These are phyloP conservation scores for Junco hyemalis DNA, from an alignment of 2,113 vertebrate genomes.

Conservation along the genomic window DNA sequence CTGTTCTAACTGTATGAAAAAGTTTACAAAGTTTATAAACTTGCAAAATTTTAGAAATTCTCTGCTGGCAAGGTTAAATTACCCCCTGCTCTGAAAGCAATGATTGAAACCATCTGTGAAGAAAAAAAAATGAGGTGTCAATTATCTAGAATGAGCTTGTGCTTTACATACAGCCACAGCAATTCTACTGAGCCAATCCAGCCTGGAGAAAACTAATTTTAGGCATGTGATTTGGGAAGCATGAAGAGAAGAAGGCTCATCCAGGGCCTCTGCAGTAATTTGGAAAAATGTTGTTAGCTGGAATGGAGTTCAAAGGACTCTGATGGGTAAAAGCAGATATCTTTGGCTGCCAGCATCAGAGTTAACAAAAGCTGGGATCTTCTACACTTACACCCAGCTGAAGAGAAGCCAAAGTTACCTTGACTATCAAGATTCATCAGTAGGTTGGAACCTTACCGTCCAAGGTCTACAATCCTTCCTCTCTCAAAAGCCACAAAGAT, in stretches of 20 bases:
- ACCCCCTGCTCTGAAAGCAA: not conserved
- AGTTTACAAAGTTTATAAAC: not conserved
- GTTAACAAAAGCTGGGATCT: not conserved
- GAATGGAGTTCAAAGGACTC: not conserved
- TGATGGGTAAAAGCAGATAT: not conserved
- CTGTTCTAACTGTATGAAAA: not conserved
- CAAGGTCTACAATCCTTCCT: not conserved
- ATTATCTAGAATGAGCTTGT: not conserved
- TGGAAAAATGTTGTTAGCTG: not conserved
- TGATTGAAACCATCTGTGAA: not conserved
- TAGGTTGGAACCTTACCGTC: not conserved
- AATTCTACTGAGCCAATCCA: not conserved
- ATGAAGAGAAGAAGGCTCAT: not conserved
- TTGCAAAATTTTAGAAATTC: not conserved
- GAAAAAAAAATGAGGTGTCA: not conserved
- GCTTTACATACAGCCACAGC: not conserved
- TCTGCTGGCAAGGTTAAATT: not conserved
- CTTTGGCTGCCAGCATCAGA: not conserved
- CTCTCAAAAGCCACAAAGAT: not conserved
- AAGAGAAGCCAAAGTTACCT: not conserved
- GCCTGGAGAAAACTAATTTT: not conserved
- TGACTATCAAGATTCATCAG: not conserved
- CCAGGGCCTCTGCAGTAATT: rapidly evolving
- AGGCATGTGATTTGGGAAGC: not conserved
- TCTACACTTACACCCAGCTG: not conserved